phyloP scores from a whole-genome alignment of 1,140 invertebrate genomes.

The Drosophila triauraria region DNA sequence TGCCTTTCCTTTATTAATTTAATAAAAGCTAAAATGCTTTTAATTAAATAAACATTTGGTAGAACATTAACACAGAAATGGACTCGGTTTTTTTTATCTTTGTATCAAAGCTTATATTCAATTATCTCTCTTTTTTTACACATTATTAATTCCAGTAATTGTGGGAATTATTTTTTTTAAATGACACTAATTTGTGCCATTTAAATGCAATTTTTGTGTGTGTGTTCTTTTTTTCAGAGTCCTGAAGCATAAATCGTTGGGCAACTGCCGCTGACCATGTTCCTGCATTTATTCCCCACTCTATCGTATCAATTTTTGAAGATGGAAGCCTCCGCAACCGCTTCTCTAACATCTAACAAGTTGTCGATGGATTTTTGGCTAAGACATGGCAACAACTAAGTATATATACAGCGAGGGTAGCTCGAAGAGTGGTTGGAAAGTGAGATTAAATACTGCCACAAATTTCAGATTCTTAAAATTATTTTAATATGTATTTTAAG shows the following conservation, averaged over 20 bases:
- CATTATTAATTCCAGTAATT: conserved; percentile 1
- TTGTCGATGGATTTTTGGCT: conserved; percentile 64
- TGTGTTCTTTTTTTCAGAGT: conserved; percentile 28
- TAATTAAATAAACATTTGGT: conserved; percentile 6
- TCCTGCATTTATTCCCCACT: not conserved
- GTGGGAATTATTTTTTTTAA: not conserved
- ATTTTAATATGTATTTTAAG: no score
- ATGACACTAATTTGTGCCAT: not conserved
- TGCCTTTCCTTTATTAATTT: not conserved
- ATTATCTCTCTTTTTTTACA: not conserved
- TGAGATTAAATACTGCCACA: not conserved
- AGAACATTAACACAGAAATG: not conserved
- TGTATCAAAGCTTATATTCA: conserved; percentile 1
- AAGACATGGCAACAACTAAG: conserved; percentile 35
- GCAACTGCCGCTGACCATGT: conserved; percentile 46
- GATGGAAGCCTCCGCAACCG: conserved; percentile 28
- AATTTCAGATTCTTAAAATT: not conserved
- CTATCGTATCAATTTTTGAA: conserved; percentile 9
- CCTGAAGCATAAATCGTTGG: conserved; percentile 64
- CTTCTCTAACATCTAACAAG: conserved; percentile 61
- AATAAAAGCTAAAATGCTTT: not conserved
- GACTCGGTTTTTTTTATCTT: not conserved
- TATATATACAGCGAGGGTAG: conserved; percentile 16
- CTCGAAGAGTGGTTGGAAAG: not conserved
- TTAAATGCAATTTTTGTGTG: not conserved